Evolutionary conservation across 2,797 vertebrate genomes (phyloP), one percentile per base, ranked within the genome.

Genomic region (Chaunax sp.): DNA sequence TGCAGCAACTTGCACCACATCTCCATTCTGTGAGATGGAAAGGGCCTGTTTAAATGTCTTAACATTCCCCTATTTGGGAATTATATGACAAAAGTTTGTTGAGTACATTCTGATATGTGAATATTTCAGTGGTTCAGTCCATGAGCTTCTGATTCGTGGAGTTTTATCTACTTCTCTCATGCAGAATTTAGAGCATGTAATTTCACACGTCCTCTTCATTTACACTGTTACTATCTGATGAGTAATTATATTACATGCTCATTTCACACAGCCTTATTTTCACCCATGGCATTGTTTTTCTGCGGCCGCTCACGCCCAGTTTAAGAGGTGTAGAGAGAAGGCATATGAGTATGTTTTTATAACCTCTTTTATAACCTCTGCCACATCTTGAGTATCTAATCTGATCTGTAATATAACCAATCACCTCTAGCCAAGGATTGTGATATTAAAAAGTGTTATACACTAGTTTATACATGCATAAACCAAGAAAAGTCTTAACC

Each of bases 101-200:
- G 18, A 25, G 22, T 30, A 28, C 33, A 26, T 64, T 53, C 41
- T 11, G 6, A 57, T 16, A 46, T 18, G 15, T 46, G 4, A 53
- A 40, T 56, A 53, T 41, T 5, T 70, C 22, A 47, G 9, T 8
- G 1, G 15, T n/a, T 50, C 37, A 33, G 37, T 16, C 40, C 26
- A 9, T 37, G 20, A 54, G 28, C 41, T 26, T 59, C 3, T 50
- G 52, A 65, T 75, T 38, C 44, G 18, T 40, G 20, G 22, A 54
- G 52, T 47, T 69, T 47, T 64, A 65, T 84, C 69, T 55, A 57
- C 57, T 53, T 81, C 69, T 64, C 55, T 72, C 60, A 77, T 82
- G 72, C 66, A 69, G 77, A 86, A 87, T 90, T 72, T 83, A 74
- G 73, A 89, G 77, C 85, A 46, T 86, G 81, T 82, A 19, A 88